A percentile compares a stretch with the other conserved stretches of the same genome.
These are phyloP conservation scores for Aegotheles bennettii DNA, from an alignment of 2,113 vertebrate genomes.

Conservation along the genomic window DNA sequence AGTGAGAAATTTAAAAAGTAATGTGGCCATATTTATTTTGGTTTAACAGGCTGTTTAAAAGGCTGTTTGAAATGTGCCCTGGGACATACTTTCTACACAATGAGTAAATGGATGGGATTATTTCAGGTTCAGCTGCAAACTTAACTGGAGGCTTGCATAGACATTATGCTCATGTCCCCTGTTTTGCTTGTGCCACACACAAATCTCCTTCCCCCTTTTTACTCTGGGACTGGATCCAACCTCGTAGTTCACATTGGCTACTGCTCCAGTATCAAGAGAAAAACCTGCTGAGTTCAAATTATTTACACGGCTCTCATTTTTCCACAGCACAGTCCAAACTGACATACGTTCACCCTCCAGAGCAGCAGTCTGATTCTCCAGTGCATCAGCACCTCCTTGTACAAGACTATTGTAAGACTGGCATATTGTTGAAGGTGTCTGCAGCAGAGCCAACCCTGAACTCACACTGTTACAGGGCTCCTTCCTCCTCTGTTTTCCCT, in stretches of 20 bases:
- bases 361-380: background rate
- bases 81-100: background rate
- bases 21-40: slow-evolving; percentile 36
- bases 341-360: background rate
- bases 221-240: background rate
- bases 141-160: background rate
- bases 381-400: background rate
- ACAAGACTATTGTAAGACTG: background rate
- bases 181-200: background rate
- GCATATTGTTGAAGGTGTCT: background rate
- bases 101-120: background rate
- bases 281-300: background rate
- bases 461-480: background rate
- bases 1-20: slow-evolving; percentile 45
- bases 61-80: slow-evolving; percentile 6
- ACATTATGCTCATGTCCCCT: background rate
- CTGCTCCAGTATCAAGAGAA: background rate
- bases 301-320: background rate
- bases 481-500: background rate
- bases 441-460: background rate
- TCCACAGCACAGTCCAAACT: background rate
- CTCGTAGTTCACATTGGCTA: background rate
- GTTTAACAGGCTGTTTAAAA: slow-evolving; percentile 43
- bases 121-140: background rate
- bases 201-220: background rate